These are phyloP conservation scores for Lottia gigantea DNA, from an alignment of 2,888 invertebrate genomes.

Conservation along the genomic window DNA sequence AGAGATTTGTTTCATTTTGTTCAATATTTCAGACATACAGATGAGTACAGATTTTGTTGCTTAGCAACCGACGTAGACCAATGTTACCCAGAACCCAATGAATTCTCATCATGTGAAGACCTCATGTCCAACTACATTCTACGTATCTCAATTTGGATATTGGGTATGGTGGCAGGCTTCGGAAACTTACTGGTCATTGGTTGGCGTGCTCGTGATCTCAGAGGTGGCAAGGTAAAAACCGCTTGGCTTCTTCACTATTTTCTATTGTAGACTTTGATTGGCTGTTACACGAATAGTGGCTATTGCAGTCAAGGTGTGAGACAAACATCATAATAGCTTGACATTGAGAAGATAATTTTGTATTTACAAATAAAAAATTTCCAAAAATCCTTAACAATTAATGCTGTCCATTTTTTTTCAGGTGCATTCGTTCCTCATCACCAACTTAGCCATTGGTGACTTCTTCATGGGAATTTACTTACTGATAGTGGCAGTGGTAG, in stretches of 20 bases:
- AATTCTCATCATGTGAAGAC: conserved; percentile 66
- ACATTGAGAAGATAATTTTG: no score
- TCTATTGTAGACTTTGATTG: no score
- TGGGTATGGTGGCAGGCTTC: conserved; percentile 57
- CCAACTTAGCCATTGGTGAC: conserved; percentile 63
- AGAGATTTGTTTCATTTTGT: no score
- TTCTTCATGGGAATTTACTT: conserved; percentile 65
- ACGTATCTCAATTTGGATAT: conserved; percentile 60
- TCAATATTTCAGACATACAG: conserved; percentile 57
- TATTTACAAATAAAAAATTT: no score
- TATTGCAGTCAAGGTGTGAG: no score
- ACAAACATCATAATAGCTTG: no score
- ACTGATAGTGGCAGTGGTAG: conserved; percentile 63
- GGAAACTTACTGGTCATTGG: conserved; percentile 61
- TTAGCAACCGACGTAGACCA: conserved; percentile 59
- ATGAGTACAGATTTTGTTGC: conserved; percentile 69
- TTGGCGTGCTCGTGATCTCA: conserved; percentile 63
- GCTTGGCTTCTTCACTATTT: no score
- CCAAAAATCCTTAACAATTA: no score
- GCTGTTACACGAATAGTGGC: no score
- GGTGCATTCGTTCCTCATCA: conserved; percentile 69
- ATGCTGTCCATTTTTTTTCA: conserved; percentile 26
- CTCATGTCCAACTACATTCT: conserved; percentile 65
- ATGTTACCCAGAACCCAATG: conserved; percentile 63
- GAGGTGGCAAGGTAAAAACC: conserved; percentile 70